phyloP scores from a whole-genome alignment of 1,140 invertebrate genomes.

The Drosophila repletoides region DNA sequence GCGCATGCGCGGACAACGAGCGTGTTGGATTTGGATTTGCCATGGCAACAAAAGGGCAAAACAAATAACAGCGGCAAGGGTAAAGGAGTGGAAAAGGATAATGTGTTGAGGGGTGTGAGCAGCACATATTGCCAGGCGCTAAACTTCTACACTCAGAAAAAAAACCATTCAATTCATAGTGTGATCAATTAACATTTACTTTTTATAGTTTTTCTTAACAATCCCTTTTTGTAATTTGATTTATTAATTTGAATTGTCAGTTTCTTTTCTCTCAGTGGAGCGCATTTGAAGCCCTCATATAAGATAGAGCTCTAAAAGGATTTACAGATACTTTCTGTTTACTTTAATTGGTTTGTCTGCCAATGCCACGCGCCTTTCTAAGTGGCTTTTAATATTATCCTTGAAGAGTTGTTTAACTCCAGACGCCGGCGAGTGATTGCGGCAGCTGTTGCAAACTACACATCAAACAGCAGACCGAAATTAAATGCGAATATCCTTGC shows the following conservation, averaged over 20 bases:
- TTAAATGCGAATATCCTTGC: constrained; percentile 52
- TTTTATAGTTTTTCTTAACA: too few relatives aligned
- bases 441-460: constrained; percentile 36
- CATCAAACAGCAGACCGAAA: constrained; percentile 43
- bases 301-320: constrained; percentile 63
- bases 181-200: too few relatives aligned
- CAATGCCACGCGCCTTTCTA: constrained; percentile 56
- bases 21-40: constrained; percentile 49
- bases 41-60: constrained; percentile 49
- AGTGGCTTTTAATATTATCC: constrained; percentile 66
- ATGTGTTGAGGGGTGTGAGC: constrained; percentile 10
- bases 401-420: constrained; percentile 26
- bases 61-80: constrained; percentile 6
- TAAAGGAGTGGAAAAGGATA: constrained; percentile 43
- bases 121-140: constrained; percentile 41
- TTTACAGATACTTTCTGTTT: constrained; percentile 61
- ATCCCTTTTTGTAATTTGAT: too few relatives aligned
- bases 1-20: constrained; percentile 69
- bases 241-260: too few relatives aligned
- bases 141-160: not conserved
- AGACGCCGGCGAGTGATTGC: constrained; percentile 32
- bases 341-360: constrained; percentile 60
- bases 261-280: too few relatives aligned
- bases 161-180: too few relatives aligned
- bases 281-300: too few relatives aligned